A percentile compares a stretch with the other conserved stretches of the same genome.
Conservation (phyloP, 2,797 vertebrate species). For the Bovichtus variegatus region DNA sequence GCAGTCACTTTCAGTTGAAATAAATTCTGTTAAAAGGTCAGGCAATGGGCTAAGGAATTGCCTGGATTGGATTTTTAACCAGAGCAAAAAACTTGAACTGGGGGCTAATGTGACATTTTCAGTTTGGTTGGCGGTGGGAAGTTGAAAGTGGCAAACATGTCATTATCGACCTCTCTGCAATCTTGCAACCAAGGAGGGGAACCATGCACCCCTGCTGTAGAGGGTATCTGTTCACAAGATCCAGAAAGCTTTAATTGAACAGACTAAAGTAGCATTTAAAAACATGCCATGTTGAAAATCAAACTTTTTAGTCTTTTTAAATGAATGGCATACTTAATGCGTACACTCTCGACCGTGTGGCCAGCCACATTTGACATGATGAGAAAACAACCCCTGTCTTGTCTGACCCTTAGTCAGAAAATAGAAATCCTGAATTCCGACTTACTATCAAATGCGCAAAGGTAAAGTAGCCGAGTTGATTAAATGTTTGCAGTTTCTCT, state of each 20-base stretch:
- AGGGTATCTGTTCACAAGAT: conserved; percentile 1
- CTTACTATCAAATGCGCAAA: conserved; percentile 21
- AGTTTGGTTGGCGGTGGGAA: conserved; percentile 37
- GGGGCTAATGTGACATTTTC: conserved; percentile 43
- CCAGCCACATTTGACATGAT: neutral
- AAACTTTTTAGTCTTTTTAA: neutral
- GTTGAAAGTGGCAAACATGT: conserved; percentile 56
- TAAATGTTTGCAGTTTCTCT: conserved; percentile 4
- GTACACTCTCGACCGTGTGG: neutral
- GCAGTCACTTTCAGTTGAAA: conserved; percentile 38
- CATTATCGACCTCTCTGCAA: conserved; percentile 39
- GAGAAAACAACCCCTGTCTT: neutral
- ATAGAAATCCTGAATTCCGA: conserved; percentile 8
- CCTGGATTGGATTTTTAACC: conserved; percentile 40
- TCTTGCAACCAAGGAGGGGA: conserved; percentile 1
- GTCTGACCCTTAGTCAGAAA: neutral
- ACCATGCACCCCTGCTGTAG: conserved; percentile 10
- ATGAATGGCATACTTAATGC: conserved; percentile 1
- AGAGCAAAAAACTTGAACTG: conserved; percentile 41
- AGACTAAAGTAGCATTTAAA: neutral
- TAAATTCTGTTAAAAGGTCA: conserved; percentile 24
- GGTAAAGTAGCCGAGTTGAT: neutral
- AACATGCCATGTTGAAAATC: neutral
- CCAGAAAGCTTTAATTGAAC: conserved; percentile 20
- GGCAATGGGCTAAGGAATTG: conserved; percentile 23